A percentile compares a stretch with the other conserved stretches of the same genome.
Conservation (phyloP, 2,888 invertebrate species). For the Heliconius cydno region DNA sequence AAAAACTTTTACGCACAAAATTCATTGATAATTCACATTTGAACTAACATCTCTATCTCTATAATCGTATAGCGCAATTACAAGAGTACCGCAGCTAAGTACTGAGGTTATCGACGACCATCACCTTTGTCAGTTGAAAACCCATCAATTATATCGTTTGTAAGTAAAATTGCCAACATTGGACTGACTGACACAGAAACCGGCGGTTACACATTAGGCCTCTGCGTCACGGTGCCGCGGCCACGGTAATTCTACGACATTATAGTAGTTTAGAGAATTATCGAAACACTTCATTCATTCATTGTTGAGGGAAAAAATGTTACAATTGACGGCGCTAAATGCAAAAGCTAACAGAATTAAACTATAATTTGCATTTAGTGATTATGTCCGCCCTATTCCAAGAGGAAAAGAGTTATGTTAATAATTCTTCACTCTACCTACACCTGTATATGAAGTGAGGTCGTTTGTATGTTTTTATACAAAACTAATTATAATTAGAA, state of each 20-base stretch:
- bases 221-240: constrained; percentile 55
- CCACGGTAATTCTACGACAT: constrained; percentile 50
- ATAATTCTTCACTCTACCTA: neutral
- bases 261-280: constrained; percentile 43
- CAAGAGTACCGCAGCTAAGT: neutral
- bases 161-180: constrained; percentile 33
- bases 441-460: neutral
- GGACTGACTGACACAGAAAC: constrained; percentile 47
- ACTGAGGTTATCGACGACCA: constrained; percentile 17
- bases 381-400: constrained; percentile 14
- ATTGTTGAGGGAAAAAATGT: constrained; percentile 43
- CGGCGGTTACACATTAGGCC: constrained; percentile 50
- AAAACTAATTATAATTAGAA: too few relatives aligned
- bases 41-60: neutral
- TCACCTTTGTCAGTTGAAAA: constrained; percentile 12
- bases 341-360: constrained; percentile 32
- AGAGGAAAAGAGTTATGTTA: neutral
- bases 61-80: neutral
- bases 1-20: neutral
- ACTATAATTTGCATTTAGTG: constrained; percentile 29
- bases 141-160: constrained; percentile 32
- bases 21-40: neutral
- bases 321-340: constrained; percentile 41
- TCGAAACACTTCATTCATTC: constrained; percentile 49
- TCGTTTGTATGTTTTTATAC: neutral